Percentiles rank a stretch among this genome's conserved stretches.
Conservation (phyloP, 2,113 vertebrate species). For the Blennius ocellaris region DNA sequence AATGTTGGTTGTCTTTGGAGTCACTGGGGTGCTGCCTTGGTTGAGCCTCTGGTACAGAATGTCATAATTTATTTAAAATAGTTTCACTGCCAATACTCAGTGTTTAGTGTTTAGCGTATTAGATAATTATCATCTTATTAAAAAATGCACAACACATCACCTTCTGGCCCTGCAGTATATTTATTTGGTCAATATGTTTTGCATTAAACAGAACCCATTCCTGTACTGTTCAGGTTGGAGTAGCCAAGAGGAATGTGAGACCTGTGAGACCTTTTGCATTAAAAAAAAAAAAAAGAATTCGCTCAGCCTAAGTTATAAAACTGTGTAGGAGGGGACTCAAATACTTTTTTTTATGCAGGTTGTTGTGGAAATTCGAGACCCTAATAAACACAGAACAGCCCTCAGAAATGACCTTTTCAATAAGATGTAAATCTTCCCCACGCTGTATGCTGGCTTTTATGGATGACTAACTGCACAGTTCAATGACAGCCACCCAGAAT, state of each 20-base stretch:
- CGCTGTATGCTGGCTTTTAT: too few species aligned
- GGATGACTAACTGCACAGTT: slow-evolving; percentile 8
- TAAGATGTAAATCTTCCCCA: not conserved
- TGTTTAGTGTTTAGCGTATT: slow-evolving; percentile 10
- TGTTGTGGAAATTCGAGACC: not conserved
- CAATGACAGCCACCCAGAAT: slow-evolving; percentile 9
- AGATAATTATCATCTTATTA: slow-evolving; percentile 14
- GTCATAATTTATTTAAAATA: too few species aligned
- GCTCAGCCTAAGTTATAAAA: slow-evolving; percentile 14
- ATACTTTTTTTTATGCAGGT: slow-evolving; percentile 30
- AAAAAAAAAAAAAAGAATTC: slow-evolving; percentile 37
- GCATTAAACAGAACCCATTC: not conserved
- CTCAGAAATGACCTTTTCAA: slow-evolving; percentile 5
- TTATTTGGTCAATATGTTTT: slow-evolving; percentile 6
- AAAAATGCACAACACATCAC: slow-evolving; percentile 23
- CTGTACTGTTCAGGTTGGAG: not conserved
- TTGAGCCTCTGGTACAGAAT: too few species aligned
- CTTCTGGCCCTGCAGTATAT: not conserved
- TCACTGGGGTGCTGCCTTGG: too few species aligned
- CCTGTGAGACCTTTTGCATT: slow-evolving; percentile 36
- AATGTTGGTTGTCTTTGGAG: too few species aligned
- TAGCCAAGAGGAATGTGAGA: slow-evolving; percentile 15
- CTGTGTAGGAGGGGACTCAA: not conserved
- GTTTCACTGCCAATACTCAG: slow-evolving; percentile 7
- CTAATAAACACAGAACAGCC: not conserved